A percentile compares a stretch with the other conserved stretches of the same genome.
Evolutionary conservation across 2,888 invertebrate genomes (phyloP).

Genomic region (Strigamia crassipes): DNA sequence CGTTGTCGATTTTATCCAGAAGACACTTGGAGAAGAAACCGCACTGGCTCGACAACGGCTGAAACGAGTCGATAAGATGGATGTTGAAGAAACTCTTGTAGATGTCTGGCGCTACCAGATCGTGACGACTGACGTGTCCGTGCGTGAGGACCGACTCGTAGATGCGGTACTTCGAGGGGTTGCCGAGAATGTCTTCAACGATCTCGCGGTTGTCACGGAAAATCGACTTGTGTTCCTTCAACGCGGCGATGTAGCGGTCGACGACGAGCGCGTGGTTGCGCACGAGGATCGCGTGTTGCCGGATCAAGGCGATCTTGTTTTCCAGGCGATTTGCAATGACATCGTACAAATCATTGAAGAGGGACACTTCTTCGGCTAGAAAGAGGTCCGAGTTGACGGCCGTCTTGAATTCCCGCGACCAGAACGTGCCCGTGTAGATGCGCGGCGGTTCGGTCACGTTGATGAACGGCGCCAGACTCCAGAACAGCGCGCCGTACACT

Average conservation of each 20-base stretch:
- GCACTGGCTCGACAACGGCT: slow-evolving; percentile 53
- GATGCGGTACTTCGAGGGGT: slow-evolving; percentile 52
- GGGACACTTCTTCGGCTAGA: slow-evolving; percentile 54
- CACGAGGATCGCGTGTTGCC: slow-evolving; percentile 55
- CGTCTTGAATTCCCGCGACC: slow-evolving; percentile 53
- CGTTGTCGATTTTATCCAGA: slow-evolving; percentile 52
- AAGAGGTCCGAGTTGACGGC: slow-evolving; percentile 53
- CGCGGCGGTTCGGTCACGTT: slow-evolving; percentile 56
- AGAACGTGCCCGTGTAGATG: slow-evolving; percentile 56
- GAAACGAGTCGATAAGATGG: slow-evolving; percentile 53
- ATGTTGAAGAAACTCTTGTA: slow-evolving; percentile 55
- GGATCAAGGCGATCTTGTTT: slow-evolving; percentile 55
- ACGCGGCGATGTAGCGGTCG: slow-evolving; percentile 53
- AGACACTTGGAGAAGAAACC: slow-evolving; percentile 53
- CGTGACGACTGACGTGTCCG: slow-evolving; percentile 51
- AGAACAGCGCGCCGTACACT: slow-evolving; percentile 57
- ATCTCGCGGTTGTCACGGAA: slow-evolving; percentile 52
- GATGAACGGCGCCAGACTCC: slow-evolving; percentile 56
- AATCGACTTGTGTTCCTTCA: slow-evolving; percentile 51
- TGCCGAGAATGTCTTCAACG: slow-evolving; percentile 52
- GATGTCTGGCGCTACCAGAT: slow-evolving; percentile 52
- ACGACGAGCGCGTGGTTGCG: slow-evolving; percentile 55
- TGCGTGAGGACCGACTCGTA: slow-evolving; percentile 49
- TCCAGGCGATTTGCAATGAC: slow-evolving; percentile 55
- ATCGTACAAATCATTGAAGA: slow-evolving; percentile 54